Percentiles rank a stretch among this genome's conserved stretches.
phyloP scores from a whole-genome alignment of 2,888 invertebrate species.

The Andrena hattorfiana region DNA sequence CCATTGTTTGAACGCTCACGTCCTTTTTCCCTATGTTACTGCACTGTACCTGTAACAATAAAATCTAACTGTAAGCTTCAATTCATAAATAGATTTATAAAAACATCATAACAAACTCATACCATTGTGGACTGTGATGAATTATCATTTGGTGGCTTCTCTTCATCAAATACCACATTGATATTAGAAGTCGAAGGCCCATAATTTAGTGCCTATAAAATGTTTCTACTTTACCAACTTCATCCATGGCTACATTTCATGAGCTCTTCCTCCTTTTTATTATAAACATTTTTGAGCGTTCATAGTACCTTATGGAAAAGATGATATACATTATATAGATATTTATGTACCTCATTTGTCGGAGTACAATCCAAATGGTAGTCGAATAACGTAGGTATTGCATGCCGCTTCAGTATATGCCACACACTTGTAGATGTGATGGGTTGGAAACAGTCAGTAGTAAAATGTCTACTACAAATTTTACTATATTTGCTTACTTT shows the following conservation, averaged over 20 bases:
- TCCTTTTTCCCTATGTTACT: background rate
- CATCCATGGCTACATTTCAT: too few species aligned
- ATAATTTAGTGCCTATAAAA: background rate
- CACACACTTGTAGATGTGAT: background rate
- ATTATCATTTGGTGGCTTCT: background rate
- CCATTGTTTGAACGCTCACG: background rate
- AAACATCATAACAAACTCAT: background rate
- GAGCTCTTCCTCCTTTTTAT: too few species aligned
- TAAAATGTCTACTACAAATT: background rate
- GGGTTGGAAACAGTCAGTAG: slow-evolving; percentile 5
- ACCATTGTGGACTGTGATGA: background rate
- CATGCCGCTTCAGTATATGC: background rate
- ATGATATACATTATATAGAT: background rate
- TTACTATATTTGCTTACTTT: background rate
- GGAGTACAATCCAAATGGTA: background rate
- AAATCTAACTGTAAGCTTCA: background rate
- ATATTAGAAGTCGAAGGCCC: background rate
- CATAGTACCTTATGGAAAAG: background rate
- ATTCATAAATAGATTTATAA: background rate
- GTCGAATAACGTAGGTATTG: background rate
- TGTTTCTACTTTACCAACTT: background rate
- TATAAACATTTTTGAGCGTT: background rate
- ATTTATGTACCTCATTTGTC: background rate
- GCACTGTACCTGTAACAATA: background rate
- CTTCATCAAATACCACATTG: background rate